A percentile compares a stretch with the other conserved stretches of the same genome.
Conservation (phyloP, 2,797 vertebrate genomes). For the Allobates femoralis region DNA sequence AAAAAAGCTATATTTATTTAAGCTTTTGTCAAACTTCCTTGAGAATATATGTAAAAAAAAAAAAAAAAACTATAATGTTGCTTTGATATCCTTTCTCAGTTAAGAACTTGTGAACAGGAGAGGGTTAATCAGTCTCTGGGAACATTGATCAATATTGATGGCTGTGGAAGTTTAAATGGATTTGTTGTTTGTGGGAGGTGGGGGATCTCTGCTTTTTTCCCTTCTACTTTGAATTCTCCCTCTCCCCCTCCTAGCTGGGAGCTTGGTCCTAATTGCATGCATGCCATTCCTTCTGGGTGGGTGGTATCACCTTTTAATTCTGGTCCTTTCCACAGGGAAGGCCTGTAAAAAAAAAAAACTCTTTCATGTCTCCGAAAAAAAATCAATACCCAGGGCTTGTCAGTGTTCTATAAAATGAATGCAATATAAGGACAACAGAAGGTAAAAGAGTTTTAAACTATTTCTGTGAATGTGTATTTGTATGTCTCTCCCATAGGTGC, state of each 20-base stretch:
- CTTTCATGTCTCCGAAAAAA: constrained; percentile 73
- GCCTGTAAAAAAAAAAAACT: constrained; percentile 73
- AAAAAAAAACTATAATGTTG: background rate
- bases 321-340: constrained; percentile 79
- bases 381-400: constrained; percentile 75
- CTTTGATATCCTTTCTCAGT: background rate
- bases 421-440: constrained; percentile 60
- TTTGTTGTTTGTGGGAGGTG: constrained; percentile 77
- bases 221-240: constrained; percentile 71
- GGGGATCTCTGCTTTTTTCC: constrained; percentile 66
- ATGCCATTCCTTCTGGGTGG: constrained; percentile 91
- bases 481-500: background rate
- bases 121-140: constrained; percentile 71
- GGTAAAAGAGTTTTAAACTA: constrained; percentile 25
- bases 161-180: constrained; percentile 84
- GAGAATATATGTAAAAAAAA: background rate
- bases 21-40: background rate
- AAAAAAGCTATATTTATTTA: background rate
- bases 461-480: constrained; percentile 7
- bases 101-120: constrained; percentile 55
- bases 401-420: constrained; percentile 73
- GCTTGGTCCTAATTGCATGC: constrained; percentile 85
- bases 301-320: constrained; percentile 83
- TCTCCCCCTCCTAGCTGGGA: constrained; percentile 71
- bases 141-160: constrained; percentile 86